Evolutionary conservation across 2,797 vertebrate species (phyloP), one percentile per base, ranked within the genome.

Genomic region (Buphagus erythrorhynchus): DNA sequence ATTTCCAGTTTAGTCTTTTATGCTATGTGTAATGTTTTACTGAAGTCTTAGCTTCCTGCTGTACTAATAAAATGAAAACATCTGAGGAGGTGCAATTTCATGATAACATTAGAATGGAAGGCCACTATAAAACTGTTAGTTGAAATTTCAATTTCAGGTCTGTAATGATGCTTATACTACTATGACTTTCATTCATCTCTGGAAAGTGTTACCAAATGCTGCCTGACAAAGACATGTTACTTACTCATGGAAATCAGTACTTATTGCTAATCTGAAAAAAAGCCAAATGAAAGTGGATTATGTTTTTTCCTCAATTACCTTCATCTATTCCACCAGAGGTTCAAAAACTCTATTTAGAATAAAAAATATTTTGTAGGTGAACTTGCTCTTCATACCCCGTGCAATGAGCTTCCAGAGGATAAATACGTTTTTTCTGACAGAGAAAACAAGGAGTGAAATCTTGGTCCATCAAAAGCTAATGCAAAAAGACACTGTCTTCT

Each of bases 181-280:
- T 40, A 11, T 36, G 33, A 84, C 26, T 85, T 92, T 57, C 3
- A 72, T 83, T 86, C 40, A 66, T 73, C 36, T 91, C 68, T 84
- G 54, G 45, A 75, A 91, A 91, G 7, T 1, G 0, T 90, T 95
- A 83, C 49, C 58, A 78, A 94, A 55, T 91, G 73, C 68, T 92
- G 36, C 46, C 40, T 74, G 36, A 88, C 48, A 90, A 86, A 80
- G 31, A 49, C 11, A 42, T 11, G 48, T 52, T 92, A 63, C 52
- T 80, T 59, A 57, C 42, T 58, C 33, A 49, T 91, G 55, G 52
- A 94, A 94, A 88, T 93, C 85, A 66, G 65, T 72, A 83, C 58
- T 88, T 78, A 78, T 6, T 55, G 31, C 20, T 95, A 95, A 93
- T 86, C 75, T 86, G 65, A 74, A 91, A 89, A 95, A 93, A 83